These are phyloP conservation scores for Proteles cristata DNA, from an alignment of 2,113 vertebrate genomes.

Conservation along the genomic window DNA sequence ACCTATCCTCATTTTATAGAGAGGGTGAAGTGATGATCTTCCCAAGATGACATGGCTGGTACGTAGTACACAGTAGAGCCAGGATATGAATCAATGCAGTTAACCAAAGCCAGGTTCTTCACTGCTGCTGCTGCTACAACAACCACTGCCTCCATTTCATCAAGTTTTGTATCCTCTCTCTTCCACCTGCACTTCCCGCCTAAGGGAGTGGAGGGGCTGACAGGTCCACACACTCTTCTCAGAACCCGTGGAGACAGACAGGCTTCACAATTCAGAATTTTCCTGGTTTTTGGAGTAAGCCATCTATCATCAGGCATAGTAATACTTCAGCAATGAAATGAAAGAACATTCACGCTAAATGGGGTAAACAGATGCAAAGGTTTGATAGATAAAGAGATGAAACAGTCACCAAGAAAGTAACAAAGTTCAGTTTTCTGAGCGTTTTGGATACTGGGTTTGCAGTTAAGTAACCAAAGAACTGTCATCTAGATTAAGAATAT, in stretches of 20 bases:
- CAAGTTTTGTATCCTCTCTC: not conserved
- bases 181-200: not conserved
- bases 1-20: not conserved
- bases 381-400: no score
- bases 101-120: not conserved
- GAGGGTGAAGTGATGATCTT: not conserved
- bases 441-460: not conserved
- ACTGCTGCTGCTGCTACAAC: not conserved
- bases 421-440: slow-evolving; percentile 28
- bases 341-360: not conserved
- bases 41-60: not conserved
- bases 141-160: not conserved
- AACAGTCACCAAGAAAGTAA: not conserved
- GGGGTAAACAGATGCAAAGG: not conserved
- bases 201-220: not conserved
- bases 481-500: not conserved
- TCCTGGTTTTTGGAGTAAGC: not conserved
- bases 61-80: not conserved
- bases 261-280: not conserved
- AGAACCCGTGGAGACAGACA: not conserved
- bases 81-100: not conserved
- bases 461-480: not conserved
- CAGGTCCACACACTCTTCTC: not conserved
- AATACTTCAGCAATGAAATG: slow-evolving; percentile 11
- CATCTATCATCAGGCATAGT: not conserved